Percentiles rank a stretch among this genome's conserved stretches.
phyloP scores from a whole-genome alignment of 2,113 vertebrate species.

The Bubo bubo region DNA sequence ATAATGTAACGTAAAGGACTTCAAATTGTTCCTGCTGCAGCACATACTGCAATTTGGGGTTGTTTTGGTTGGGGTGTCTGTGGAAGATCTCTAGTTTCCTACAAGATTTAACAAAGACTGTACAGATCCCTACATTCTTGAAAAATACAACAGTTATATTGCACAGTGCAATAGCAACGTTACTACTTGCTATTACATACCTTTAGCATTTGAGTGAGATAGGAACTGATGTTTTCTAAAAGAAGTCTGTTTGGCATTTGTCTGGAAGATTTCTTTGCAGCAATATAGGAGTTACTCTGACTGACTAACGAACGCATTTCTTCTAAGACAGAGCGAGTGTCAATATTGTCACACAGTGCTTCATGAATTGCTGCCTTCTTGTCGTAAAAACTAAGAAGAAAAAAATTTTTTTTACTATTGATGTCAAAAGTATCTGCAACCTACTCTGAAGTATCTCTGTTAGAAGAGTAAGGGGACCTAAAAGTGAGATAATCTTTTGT shows the following conservation, averaged over 20 bases:
- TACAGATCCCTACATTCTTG: not conserved
- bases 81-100: not conserved
- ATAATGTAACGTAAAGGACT: not conserved
- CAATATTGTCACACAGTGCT: constrained; percentile 93
- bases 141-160: not conserved
- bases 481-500: not conserved
- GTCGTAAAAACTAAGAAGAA: constrained; percentile 81
- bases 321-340: constrained; percentile 89
- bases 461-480: not conserved
- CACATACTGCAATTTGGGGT: not conserved
- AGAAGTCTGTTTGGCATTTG: constrained; percentile 85
- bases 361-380: constrained; percentile 84
- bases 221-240: constrained; percentile 81
- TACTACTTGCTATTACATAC: constrained; percentile 68
- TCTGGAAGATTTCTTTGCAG: constrained; percentile 81
- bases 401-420: not conserved
- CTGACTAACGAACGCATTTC: constrained; percentile 89
- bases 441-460: not conserved
- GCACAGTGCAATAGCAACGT: not conserved
- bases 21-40: not conserved
- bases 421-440: not conserved
- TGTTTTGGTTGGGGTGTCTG: not conserved
- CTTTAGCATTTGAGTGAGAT: constrained; percentile 91
- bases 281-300: constrained; percentile 92
- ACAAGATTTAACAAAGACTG: not conserved